A percentile compares a stretch with the other conserved stretches of the same genome.
These are phyloP conservation scores for Bovichtus variegatus DNA, from an alignment of 2,797 vertebrate genomes.

Conservation along the genomic window DNA sequence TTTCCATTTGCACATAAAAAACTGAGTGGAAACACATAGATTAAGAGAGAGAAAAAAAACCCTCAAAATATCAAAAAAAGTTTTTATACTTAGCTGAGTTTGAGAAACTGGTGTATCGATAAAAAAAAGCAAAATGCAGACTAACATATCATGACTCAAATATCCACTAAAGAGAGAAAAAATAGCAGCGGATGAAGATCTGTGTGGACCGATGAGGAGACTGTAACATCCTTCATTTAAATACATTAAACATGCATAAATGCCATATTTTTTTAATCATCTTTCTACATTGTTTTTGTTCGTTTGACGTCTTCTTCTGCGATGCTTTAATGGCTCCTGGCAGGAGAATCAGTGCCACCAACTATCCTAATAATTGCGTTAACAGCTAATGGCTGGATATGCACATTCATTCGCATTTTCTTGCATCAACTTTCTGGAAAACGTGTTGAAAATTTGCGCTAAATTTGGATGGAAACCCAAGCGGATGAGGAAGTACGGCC, in stretches of 20 bases:
- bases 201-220: conserved; percentile 2
- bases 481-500: not conserved
- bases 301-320: not conserved
- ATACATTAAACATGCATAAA: conserved; percentile 26
- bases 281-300: not conserved
- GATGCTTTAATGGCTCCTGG: not conserved
- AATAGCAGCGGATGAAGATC: conserved; percentile 17
- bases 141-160: not conserved
- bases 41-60: too few species aligned
- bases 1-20: too few species aligned
- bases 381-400: not conserved
- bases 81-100: not conserved
- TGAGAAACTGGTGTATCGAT: not conserved
- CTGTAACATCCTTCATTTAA: conserved; percentile 10
- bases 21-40: not conserved
- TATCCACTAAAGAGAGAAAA: not conserved
- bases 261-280: not conserved
- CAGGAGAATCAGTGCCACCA: conserved; percentile 9
- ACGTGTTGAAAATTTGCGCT: not conserved
- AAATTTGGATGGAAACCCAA: not conserved
- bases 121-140: conserved; percentile 11
- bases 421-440: not conserved
- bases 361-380: not conserved
- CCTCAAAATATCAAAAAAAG: not conserved
- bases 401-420: not conserved